phyloP scores from a whole-genome alignment of 2,888 invertebrate genomes.

The Lasioglossum morio region DNA sequence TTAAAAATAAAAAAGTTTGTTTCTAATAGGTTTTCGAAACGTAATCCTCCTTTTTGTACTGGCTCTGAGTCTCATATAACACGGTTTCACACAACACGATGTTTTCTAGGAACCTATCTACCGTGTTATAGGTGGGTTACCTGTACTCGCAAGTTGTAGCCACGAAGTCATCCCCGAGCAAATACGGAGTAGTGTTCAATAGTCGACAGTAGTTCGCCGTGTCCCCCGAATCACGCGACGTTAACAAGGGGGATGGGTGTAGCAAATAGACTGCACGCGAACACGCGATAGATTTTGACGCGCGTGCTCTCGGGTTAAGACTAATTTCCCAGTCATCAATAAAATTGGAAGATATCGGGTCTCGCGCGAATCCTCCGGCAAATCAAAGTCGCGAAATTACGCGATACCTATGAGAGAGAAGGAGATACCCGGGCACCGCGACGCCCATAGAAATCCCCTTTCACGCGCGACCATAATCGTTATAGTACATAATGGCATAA shows the following conservation, averaged over 20 bases:
- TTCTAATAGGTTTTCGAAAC: no score
- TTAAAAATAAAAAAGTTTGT: no score
- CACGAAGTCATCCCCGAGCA: background rate
- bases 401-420: constrained; percentile 9
- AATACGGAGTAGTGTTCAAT: background rate
- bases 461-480: constrained; percentile 72
- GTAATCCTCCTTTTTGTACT: no score
- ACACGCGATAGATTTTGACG: constrained; percentile 5
- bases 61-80: no score
- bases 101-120: no score
- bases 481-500: constrained; percentile 75
- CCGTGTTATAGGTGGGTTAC: background rate
- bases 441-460: constrained; percentile 50
- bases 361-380: background rate
- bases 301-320: background rate
- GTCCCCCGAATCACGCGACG: background rate
- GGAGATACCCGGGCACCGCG: constrained; percentile 16
- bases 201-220: background rate
- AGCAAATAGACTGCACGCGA: background rate
- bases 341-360: background rate
- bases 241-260: background rate
- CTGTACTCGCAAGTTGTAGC: background rate
- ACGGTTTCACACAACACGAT: no score
- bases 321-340: background rate
- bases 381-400: constrained; percentile 8